phyloP scores from a whole-genome alignment of 1,140 invertebrate species.

The Drosophila santomea region DNA sequence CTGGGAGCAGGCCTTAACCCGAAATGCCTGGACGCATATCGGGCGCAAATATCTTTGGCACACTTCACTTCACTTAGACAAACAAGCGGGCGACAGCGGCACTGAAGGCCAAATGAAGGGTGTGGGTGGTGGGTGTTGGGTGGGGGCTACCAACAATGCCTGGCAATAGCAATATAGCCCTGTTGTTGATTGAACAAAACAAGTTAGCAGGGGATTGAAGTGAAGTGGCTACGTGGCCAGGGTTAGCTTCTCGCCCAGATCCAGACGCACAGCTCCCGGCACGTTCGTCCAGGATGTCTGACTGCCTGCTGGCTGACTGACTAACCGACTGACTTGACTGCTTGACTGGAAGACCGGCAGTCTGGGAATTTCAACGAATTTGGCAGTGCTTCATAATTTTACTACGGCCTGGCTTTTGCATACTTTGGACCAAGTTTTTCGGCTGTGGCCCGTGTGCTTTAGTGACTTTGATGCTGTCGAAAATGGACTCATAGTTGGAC shows the following conservation, averaged over 20 bases:
- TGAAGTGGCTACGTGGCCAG: conserved; percentile 55
- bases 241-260: conserved; percentile 23
- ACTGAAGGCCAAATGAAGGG: not conserved
- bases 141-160: conserved; percentile 12
- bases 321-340: not conserved
- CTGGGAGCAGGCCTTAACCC: conserved; percentile 35
- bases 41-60: conserved; percentile 72
- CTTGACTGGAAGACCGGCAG: conserved; percentile 15
- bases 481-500: conserved; percentile 61
- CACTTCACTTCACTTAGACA: conserved; percentile 77
- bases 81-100: conserved; percentile 54
- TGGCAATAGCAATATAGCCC: conserved; percentile 52
- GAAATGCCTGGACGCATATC: conserved; percentile 69
- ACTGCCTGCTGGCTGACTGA: conserved; percentile 3
- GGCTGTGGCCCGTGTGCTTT: conserved; percentile 60
- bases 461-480: conserved; percentile 71
- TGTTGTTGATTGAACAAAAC: conserved; percentile 81
- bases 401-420: conserved; percentile 34
- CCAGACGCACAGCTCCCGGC: conserved; percentile 6
- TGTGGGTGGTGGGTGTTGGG: not conserved
- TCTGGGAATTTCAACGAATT: conserved; percentile 50
- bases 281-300: conserved; percentile 51
- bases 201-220: conserved; percentile 45
- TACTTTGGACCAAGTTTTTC: conserved; percentile 61
- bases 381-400: conserved; percentile 68